These are phyloP conservation scores for Linurgus olivaceus DNA, from an alignment of 2,797 vertebrate species.

Conservation along the genomic window DNA sequence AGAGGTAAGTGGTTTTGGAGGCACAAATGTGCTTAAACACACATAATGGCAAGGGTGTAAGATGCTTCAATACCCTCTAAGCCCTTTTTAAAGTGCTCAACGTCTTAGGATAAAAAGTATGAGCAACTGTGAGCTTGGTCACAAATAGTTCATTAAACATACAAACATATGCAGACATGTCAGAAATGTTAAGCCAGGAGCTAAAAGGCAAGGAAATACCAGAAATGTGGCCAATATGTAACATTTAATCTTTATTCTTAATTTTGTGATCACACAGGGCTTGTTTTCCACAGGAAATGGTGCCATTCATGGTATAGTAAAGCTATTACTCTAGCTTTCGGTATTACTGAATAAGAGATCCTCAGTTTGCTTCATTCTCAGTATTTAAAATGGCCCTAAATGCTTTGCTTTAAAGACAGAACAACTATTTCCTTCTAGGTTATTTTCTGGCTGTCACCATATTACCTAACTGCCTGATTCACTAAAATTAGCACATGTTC, in stretches of 20 bases:
- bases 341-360: constrained; percentile 10
- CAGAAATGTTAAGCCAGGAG: neutral
- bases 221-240: neutral
- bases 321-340: neutral
- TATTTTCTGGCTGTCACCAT: constrained; percentile 38
- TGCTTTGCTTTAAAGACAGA: neutral
- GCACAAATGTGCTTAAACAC: neutral
- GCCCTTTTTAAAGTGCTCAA: neutral
- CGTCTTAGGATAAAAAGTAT: neutral
- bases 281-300: neutral
- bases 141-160: neutral
- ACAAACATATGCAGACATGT: neutral
- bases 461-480: constrained; percentile 30
- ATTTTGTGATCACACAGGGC: neutral
- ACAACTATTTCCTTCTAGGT: neutral
- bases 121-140: neutral
- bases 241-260: neutral
- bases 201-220: neutral
- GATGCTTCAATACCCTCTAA: neutral
- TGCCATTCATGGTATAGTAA: constrained; percentile 26
- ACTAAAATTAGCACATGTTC: constrained; percentile 22
- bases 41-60: neutral
- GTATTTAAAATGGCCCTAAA: neutral
- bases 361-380: constrained; percentile 11
- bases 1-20: neutral